Conservation (phyloP, 2,888 invertebrate species). For the Pomacea canaliculata region DNA sequence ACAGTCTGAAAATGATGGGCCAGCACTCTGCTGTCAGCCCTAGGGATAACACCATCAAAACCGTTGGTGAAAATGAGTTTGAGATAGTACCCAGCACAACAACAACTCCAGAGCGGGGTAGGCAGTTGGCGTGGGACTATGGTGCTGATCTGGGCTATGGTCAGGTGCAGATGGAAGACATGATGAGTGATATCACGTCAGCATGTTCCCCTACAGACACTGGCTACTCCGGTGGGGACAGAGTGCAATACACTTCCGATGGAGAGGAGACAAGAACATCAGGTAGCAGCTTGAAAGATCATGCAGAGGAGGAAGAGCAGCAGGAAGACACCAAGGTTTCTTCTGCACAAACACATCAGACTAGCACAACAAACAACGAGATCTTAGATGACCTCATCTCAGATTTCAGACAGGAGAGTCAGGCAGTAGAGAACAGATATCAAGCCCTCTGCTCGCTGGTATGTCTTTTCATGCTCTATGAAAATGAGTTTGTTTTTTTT, state of each 20-base stretch:
- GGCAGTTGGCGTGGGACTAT: slow-evolving; percentile 56
- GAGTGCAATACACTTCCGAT: slow-evolving; percentile 35
- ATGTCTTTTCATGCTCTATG: neutral
- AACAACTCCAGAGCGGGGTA: slow-evolving; percentile 35
- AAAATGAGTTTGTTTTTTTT: neutral
- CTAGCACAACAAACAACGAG: neutral
- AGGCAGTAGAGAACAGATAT: slow-evolving; percentile 40
- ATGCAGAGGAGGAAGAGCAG: slow-evolving; percentile 16
- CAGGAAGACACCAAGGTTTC: neutral
- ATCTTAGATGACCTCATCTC: slow-evolving; percentile 49
- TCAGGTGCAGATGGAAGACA: slow-evolving; percentile 23
- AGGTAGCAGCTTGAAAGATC: slow-evolving; percentile 27
- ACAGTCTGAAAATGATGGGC: slow-evolving; percentile 41
- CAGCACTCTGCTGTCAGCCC: neutral
- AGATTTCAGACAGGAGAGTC: slow-evolving; percentile 43
- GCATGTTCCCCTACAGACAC: slow-evolving; percentile 21
- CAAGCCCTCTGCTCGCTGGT: slow-evolving; percentile 27
- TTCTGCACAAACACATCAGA: neutral
- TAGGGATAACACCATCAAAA: neutral
- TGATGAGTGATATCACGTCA: slow-evolving; percentile 25
- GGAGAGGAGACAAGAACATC: slow-evolving; percentile 41
- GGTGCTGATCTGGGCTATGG: slow-evolving; percentile 54
- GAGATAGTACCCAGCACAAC: slow-evolving; percentile 41
- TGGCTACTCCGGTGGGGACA: slow-evolving; percentile 19
- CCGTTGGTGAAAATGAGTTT: slow-evolving; percentile 27